Base-by-base conservation (phyloP, 2,113 vertebrate genomes). In the Oncorhynchus tshawytscha region DNA sequence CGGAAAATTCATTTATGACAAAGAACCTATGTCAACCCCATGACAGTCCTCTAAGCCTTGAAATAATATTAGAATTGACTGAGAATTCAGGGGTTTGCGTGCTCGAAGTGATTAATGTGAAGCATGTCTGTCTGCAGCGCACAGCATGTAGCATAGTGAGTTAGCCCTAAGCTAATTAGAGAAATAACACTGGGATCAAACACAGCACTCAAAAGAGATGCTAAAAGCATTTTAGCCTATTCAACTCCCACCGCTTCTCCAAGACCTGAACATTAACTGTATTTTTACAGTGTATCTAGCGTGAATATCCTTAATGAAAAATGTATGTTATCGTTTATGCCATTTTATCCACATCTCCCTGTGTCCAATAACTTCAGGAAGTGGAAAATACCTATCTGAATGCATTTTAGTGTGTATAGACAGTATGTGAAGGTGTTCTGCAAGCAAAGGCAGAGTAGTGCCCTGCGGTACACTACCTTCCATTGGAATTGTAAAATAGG, bases 121-220 rank as follows among this genome's bases (percentile, higher is more conserved):
- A 86, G 81, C 74, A 70, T 72, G 82, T 81, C 85, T 39, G 74
- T 79, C 79, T 69, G 78, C 60, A 62, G n/a, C n/a, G 4, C 72
- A 73, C 68, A 67, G 70, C 25, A 27, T 73, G 81, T 85, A 62
- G 51, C 18, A 74, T 22, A 81, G 78, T 73, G 29, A 86, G 82
- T 90, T 88, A 86, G 84, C 81, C 70, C 72, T 71, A 72, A 85
- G 83, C 79, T 90, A 88, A 92, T 90, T 89, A 84, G 62, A 72
- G 66, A 16, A 54, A 81, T 86, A 76, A 75, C 74, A 77, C 82
- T 72, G 69, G 84, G 88, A 88, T 89, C 88, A 91, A 86, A 87
- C 76, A 29, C 49, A 12, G 16, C 82, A 82, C 75, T 75, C 74
- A 67, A 49, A 71, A 57, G 27, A 67, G 27, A 79, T 66, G 76